Conservation (phyloP, 2,113 vertebrate species). For the Litocranius walleri region DNA sequence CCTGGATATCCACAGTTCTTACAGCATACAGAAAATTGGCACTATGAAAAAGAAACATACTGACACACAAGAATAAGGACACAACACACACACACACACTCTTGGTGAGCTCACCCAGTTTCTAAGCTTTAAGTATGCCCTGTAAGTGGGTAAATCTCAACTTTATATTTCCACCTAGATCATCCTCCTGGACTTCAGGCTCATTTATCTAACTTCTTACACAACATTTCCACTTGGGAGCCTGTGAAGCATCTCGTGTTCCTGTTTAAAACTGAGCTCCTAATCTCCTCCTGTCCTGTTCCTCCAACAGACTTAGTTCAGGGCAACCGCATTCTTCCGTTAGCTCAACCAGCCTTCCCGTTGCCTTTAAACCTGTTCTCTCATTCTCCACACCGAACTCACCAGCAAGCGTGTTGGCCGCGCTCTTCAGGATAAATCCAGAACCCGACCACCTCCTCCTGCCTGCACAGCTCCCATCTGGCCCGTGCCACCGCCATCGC, state of each 20-base stretch:
- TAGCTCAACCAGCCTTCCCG: neutral
- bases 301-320: neutral
- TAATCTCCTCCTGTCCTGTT: neutral
- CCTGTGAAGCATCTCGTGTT: neutral
- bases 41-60: neutral
- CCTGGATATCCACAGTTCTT: neutral
- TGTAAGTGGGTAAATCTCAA: neutral
- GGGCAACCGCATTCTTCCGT: neutral
- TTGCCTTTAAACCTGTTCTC: neutral
- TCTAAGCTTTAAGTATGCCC: neutral
- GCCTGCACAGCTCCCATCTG: fast-evolving
- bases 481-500: fast-evolving
- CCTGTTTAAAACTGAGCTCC: neutral
- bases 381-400: neutral
- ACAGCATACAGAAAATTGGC: neutral
- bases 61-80: neutral
- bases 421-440: neutral
- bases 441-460: neutral
- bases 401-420: neutral
- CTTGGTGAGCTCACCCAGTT: neutral
- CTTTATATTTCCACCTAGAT: neutral
- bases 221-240: neutral
- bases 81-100: too few species aligned
- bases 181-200: neutral
- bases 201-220: neutral